Base-by-base conservation (phyloP, 2,888 invertebrate genomes). In the Pyrrhia umbra region DNA sequence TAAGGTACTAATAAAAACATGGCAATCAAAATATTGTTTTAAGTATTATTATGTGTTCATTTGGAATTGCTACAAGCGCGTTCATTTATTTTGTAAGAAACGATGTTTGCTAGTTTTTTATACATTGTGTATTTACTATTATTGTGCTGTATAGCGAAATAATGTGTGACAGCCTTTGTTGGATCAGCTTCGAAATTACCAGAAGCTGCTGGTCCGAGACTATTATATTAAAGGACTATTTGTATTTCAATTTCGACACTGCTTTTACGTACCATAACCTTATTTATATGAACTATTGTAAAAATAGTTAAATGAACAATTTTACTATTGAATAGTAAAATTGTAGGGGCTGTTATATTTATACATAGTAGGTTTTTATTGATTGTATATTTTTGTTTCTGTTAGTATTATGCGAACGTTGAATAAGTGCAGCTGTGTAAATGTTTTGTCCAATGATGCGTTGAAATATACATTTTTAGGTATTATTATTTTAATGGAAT, bases 301-400 rank as follows among this genome's bases (percentile, higher is more conserved):
- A 82, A 88, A 89, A 89, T 88, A 90, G 85, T 77, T 88, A 87
- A 88, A 84, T 88, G 77, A 86, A 83, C 76, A 81, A 85, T 91
- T 92, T 92, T 92, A 88, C 94, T 95, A 95, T 95, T 81, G 89
- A 93, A 94, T 95, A 94, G 94, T 94, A 88, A 93, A 92, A 89
- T 86, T 81, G 70, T 90, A 90, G 89, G 89, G 94, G 94, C 94
- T 94, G 94, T 94, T 94, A 92, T 93, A 91, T 93, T 92, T 92
- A 91, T 71, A 71, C 52, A 57, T 91, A 90, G 81, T 92, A 89
- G 85, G 77, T 68, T 64, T 85, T 88, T 84, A 87, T 83, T 87
- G 80, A 87, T 81, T 94, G 94, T 94, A 93, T 90, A 94, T 93
- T 92, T 93, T 90, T 91, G 92, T 91, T 93, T 92, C 73, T 64